Conservation (phyloP, 2,113 vertebrate genomes). For the Formicarius rufipectus region DNA sequence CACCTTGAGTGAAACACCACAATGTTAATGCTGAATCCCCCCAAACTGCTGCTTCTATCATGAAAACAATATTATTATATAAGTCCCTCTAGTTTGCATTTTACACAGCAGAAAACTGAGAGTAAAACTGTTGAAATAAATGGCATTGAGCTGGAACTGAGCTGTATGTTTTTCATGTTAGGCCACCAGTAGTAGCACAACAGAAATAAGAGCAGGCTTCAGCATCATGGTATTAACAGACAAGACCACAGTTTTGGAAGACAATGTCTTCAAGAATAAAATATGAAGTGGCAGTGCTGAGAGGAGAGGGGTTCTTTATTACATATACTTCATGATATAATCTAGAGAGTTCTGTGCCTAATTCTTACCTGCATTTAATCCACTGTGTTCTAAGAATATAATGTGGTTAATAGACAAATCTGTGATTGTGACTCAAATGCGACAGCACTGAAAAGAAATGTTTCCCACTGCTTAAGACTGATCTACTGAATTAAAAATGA, state of each 20-base stretch:
- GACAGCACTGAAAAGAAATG: not conserved
- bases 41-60: not conserved
- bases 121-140: not conserved
- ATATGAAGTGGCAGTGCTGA: not conserved
- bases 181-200: not conserved
- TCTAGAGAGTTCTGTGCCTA: not conserved
- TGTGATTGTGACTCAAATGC: not conserved
- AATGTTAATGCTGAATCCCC: not conserved
- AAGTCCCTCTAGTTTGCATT: not conserved
- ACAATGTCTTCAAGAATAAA: not conserved
- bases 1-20: not conserved
- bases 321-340: not conserved
- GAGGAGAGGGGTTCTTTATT: not conserved
- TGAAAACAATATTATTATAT: not conserved
- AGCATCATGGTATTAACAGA: not conserved
- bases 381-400: not conserved
- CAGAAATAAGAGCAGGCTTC: not conserved
- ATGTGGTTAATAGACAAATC: not conserved
- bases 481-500: not conserved
- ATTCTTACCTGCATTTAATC: not conserved
- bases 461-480: not conserved
- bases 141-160: not conserved
- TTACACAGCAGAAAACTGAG: not conserved
- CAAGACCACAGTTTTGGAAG: not conserved
- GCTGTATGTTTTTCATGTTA: not conserved